Base-by-base conservation (phyloP, 1,140 invertebrate genomes). In the Rhysida immarginata region DNA sequence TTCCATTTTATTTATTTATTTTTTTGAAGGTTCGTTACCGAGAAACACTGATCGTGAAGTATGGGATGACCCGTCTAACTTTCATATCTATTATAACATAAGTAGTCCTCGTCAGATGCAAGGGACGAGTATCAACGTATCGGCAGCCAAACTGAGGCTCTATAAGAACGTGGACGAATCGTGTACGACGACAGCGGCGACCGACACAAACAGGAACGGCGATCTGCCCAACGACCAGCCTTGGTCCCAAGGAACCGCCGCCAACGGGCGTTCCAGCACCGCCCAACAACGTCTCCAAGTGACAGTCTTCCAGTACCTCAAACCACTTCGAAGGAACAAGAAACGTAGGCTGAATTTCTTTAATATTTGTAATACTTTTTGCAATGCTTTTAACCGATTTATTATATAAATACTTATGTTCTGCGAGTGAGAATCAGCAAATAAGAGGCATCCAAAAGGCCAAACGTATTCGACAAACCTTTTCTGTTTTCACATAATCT, bases 31-130 rank as follows among this genome's bases (percentile, higher is more conserved):
- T 51, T 16, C 43, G 0, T 16, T 54, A 0, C 58, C 59, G 3
- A 56, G 58, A n/a, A 61, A 59, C 21, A 59, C 58, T 1, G 59
- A 61, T 21, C 50, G 58, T 46, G 29, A 27, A 8, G 8, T 27
- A 8, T 61, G 57, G 57, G 59, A 61, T 14, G 24, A 42, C 18
- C 25, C 27, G 8, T 41, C 23, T 2, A 26, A 45, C 1, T 54
- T 61, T 16, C 50, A 53, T 25, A 54, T 61, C 1, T 56, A 53
- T 5, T 61, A 61, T 58, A 45, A 56, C 18, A 24, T 61, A 0
- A 48, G 53, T n/a, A 53, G 54, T 35, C 55, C 44, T 14, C 16
- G 44, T 25, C 43, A 49, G 11, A 21, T 35, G 14, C 5, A 14
- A 5, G 27, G 21, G 8, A 51, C 26, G 14, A 41, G 52, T 14